Conservation (phyloP, 1,140 invertebrate genomes). For the Diuraphis noxia region DNA sequence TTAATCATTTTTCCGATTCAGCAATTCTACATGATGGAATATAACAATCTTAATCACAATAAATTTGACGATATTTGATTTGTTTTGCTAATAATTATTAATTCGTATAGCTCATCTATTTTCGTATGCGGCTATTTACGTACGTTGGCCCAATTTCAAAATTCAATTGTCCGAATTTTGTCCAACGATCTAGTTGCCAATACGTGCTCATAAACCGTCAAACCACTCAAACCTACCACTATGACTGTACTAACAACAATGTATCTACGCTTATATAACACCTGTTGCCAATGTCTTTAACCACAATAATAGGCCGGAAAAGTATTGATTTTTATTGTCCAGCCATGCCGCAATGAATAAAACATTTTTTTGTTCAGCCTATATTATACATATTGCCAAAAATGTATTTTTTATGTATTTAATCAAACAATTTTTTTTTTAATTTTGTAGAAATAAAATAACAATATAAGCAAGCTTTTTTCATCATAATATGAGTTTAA, state of each 20-base stretch:
- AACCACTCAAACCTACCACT: too few relatives aligned
- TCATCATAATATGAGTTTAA: not conserved
- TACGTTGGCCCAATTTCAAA: conserved; percentile 40
- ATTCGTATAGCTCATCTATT: conserved; percentile 26
- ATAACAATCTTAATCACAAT: not conserved
- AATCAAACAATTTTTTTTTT: not conserved
- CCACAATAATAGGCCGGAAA: not conserved
- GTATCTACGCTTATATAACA: not conserved
- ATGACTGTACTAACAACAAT: not conserved
- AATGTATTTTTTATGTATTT: not conserved
- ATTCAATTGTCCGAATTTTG: conserved; percentile 2
- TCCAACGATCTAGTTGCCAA: not conserved
- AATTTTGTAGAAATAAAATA: not conserved
- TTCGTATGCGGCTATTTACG: conserved; percentile 33
- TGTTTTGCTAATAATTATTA: not conserved
- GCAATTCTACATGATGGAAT: not conserved
- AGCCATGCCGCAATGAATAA: not conserved
- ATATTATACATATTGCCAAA: not conserved
- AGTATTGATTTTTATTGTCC: not conserved
- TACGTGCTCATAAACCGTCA: not conserved
- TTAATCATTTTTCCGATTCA: not conserved
- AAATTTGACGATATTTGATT: not conserved
- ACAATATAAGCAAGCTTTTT: not conserved
- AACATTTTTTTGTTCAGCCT: not conserved
- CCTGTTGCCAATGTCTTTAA: not conserved